phyloP scores from a whole-genome alignment of 2,797 vertebrate genomes.

The Sylvilagus floridanus region DNA sequence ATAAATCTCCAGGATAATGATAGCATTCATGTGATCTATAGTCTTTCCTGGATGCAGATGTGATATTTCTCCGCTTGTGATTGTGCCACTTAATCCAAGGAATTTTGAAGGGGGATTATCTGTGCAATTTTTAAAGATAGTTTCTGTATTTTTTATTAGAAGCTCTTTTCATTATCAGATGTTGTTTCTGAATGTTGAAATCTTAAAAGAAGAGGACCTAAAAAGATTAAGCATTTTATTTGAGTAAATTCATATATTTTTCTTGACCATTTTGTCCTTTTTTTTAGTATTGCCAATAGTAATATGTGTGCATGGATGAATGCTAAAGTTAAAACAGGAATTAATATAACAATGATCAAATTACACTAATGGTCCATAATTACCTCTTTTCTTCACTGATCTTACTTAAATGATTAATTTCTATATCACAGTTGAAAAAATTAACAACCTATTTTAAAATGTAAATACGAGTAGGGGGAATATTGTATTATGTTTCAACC shows the following conservation, averaged over 20 bases:
- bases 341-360: not conserved
- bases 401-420: not conserved
- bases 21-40: not conserved
- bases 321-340: not conserved
- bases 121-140: not conserved
- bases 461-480: not conserved
- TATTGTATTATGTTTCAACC: not conserved
- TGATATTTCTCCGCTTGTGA: not conserved
- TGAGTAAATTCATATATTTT: not conserved
- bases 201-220: not conserved
- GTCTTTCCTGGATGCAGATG: not conserved
- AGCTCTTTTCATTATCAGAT: slow-evolving; percentile 6
- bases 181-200: not conserved
- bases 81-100: slow-evolving; percentile 10
- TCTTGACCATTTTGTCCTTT: not conserved
- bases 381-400: not conserved
- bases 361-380: not conserved
- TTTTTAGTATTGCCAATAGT: not conserved
- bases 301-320: not conserved
- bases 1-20: not conserved
- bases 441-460: not conserved
- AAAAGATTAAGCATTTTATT: not conserved
- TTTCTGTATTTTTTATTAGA: not conserved
- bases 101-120: not conserved
- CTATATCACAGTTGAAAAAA: slow-evolving; percentile 12